A percentile compares a stretch with the other conserved stretches of the same genome.
phyloP scores from a whole-genome alignment of 64 coral and sea anemone genomes.

The Porites lutea region DNA sequence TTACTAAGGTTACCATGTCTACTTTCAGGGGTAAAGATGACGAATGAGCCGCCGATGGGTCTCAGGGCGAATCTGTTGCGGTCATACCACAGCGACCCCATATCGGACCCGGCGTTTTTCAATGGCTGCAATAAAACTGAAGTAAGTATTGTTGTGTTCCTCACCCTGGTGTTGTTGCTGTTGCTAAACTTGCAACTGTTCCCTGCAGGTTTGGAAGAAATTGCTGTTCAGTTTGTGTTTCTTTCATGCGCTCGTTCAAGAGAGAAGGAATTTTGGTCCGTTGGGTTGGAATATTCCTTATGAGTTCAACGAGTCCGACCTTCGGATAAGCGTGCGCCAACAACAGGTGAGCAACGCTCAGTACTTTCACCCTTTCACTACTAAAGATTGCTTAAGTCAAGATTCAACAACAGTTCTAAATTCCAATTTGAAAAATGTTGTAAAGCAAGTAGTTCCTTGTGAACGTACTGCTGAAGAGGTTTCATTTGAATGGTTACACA shows the following conservation, averaged over 20 bases:
- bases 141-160: constrained; percentile 7
- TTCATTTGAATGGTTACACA: no score
- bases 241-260: constrained; percentile 94
- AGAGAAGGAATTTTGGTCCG: constrained; percentile 91
- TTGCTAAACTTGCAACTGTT: not conserved
- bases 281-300: constrained; percentile 98
- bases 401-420: no score
- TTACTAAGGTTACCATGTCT: not conserved
- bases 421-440: no score
- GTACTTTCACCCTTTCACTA: no score
- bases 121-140: constrained; percentile 92
- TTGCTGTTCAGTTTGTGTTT: constrained; percentile 93
- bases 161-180: not conserved
- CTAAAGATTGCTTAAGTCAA: no score
- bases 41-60: constrained; percentile 97
- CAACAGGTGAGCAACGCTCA: constrained; percentile 73
- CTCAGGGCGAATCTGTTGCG: constrained; percentile 87
- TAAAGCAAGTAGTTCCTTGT: no score
- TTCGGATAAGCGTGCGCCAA: constrained; percentile 93
- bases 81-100: constrained; percentile 90
- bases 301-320: constrained; percentile 94
- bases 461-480: no score
- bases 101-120: constrained; percentile 90
- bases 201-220: constrained; percentile 89
- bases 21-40: constrained; percentile 94